Evolutionary conservation across 2,888 invertebrate genomes (phyloP).

Genomic region (Drosophila acutilabella): DNA sequence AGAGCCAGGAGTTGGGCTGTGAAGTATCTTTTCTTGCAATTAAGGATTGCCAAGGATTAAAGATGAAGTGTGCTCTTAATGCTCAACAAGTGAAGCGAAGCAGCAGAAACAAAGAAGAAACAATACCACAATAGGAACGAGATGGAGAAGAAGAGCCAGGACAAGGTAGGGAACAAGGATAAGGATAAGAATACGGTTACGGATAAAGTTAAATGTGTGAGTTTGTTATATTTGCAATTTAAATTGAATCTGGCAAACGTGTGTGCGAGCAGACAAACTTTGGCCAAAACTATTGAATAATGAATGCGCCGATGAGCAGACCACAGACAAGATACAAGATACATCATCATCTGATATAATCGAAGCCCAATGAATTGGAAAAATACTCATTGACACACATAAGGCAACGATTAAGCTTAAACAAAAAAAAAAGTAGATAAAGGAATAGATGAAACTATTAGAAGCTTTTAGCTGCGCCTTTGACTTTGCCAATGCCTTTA

Average conservation of each 20-base stretch:
- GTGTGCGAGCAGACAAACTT: constrained; percentile 9
- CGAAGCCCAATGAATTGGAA: constrained; percentile 68
- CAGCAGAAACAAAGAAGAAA: no score
- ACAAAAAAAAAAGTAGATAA: not conserved
- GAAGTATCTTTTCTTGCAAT: constrained; percentile 20
- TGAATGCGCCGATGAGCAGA: constrained; percentile 34
- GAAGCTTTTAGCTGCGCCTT: constrained; percentile 45
- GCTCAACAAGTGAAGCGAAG: constrained; percentile 1
- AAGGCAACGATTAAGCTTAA: constrained; percentile 22
- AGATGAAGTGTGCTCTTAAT: constrained; percentile 24
- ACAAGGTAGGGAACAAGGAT: not conserved
- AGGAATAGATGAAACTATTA: constrained; percentile 58
- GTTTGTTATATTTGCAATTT: constrained; percentile 42
- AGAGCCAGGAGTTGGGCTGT: not conserved
- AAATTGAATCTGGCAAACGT: constrained; percentile 39
- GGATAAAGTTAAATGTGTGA: constrained; percentile 4
- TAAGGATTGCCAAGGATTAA: constrained; percentile 53
- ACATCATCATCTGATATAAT: constrained; percentile 30
- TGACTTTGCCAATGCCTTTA: constrained; percentile 16
- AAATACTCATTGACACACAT: constrained; percentile 49
- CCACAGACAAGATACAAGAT: not conserved
- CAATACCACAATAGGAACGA: not conserved
- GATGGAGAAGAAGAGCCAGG: not conserved
- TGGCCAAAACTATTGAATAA: constrained; percentile 40
- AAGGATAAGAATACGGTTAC: not conserved